Percentiles rank a stretch among this genome's conserved stretches.
Evolutionary conservation across 1,140 invertebrate genomes (phyloP).

Genomic region (Bradynema listronoti): DNA sequence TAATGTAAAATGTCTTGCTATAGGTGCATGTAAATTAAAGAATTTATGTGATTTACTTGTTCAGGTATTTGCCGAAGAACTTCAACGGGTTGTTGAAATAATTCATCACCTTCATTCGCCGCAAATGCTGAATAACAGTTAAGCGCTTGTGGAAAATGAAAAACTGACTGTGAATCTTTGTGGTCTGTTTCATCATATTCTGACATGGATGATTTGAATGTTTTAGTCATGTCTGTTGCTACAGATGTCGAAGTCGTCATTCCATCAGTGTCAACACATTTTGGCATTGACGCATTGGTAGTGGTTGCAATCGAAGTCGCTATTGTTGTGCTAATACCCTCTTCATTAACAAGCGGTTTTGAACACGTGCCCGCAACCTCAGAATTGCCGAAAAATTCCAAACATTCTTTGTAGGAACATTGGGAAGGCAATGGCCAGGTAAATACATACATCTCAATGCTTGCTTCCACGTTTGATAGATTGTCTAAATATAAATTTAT

Average conservation of each 20-base stretch:
- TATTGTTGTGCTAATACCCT: too few species aligned
- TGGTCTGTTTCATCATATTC: background rate
- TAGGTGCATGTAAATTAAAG: too few species aligned
- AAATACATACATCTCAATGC: slow-evolving; percentile 38
- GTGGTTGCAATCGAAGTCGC: too few species aligned
- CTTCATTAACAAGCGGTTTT: too few species aligned
- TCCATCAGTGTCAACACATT: too few species aligned
- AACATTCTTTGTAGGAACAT: slow-evolving; percentile 28
- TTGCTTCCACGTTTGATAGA: slow-evolving; percentile 6
- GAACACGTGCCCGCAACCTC: too few species aligned
- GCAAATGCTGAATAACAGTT: background rate
- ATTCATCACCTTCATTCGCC: slow-evolving; percentile 11
- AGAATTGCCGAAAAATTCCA: too few species aligned
- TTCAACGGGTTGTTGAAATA: slow-evolving; percentile 17
- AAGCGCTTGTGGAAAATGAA: background rate
- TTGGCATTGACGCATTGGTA: too few species aligned
- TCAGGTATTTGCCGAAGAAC: slow-evolving; percentile 21
- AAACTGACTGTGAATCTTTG: background rate
- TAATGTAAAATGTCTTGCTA: too few species aligned
- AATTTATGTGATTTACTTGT: too few species aligned
- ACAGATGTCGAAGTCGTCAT: background rate
- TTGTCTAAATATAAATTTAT: slow-evolving; percentile 5
- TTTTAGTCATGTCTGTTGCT: background rate
- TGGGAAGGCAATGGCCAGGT: slow-evolving; percentile 43
- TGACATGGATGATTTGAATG: background rate